Evolutionary conservation across 2,797 vertebrate genomes (phyloP).

Genomic region (Brachyalestes nurse): DNA sequence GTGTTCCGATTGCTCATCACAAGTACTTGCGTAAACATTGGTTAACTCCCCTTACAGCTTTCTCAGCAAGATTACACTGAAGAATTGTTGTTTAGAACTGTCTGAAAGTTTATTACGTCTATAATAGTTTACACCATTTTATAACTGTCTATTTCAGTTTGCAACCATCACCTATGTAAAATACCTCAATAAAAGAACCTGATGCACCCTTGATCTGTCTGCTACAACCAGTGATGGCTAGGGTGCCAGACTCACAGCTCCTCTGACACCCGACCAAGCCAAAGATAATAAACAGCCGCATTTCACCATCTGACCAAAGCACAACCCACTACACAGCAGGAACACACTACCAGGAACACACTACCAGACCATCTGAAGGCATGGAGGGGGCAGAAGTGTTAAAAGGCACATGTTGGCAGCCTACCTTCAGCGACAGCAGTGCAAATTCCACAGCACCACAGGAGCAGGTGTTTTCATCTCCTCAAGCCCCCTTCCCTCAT

Average conservation of each 20-base stretch:
- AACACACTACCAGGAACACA: not conserved
- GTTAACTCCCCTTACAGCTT: too few species aligned
- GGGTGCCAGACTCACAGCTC: not conserved
- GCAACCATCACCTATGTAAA: too few species aligned
- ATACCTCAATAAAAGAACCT: too few species aligned
- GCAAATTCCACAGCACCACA: not conserved
- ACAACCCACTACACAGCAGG: not conserved
- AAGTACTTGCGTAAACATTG: too few species aligned
- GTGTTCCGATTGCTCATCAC: too few species aligned
- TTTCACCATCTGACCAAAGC: not conserved
- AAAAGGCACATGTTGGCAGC: not conserved
- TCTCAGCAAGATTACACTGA: too few species aligned
- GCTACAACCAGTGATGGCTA: not conserved
- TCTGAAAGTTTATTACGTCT: too few species aligned
- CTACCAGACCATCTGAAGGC: not conserved
- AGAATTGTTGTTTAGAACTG: too few species aligned
- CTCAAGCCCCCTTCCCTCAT: not conserved
- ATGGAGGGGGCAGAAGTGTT: too few species aligned
- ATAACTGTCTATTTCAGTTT: too few species aligned
- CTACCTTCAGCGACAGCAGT: not conserved
- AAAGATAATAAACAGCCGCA: not conserved
- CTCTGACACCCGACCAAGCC: not conserved
- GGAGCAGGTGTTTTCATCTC: slow-evolving; percentile 1
- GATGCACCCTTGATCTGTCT: not conserved
- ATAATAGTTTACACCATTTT: too few species aligned